Evolutionary conservation across 2,113 vertebrate species (phyloP), one percentile per base, ranked within the genome.

Genomic region (Coptodon bakossiorum): DNA sequence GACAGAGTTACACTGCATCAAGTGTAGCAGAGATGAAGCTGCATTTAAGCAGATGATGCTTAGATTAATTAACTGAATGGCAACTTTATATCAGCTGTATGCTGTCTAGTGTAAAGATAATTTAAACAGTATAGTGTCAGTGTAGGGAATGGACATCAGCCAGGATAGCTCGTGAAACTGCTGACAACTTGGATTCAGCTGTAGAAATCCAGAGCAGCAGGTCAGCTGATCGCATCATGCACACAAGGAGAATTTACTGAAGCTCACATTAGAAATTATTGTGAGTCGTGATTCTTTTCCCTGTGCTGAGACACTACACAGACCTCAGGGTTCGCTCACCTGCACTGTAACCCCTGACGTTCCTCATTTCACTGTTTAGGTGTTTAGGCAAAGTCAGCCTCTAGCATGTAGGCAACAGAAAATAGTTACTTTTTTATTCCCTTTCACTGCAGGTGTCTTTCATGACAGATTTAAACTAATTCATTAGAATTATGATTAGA

Each of bases 381-480:
- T 38, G 34, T 66, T n/a, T 7, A 66, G 61, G 61, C 34, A 38
- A 66, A 22, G 61, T 13, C 34, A 66, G 34, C 61, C 61, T 66
- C 34, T 0, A 66, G 8, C 61, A 66, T 12, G 34, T 5, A 22
- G 19, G 34, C 1, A 2, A 68, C 61, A 38, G 34, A 68, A 1
- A 66, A 22, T 66, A 2, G 0, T 66, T 66, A 38, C 34, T 38
- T 38, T 11, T 66, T 66, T 0, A 66, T 66, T 12, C 34, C 61
- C 0, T 66, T 38, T 66, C 19, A 66, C 19, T 66, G 10, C 34
- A 38, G 19, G 61, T 66, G 61, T 66, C 34, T 7, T 66, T 13
- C 34, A 0, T 13, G 17, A 38, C 0, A 66, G 34, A 3, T 66
- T 38, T n/a, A 22, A 66, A 38, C 34, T 3, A 19, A 68, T 68